phyloP scores from a whole-genome alignment of 1,140 invertebrate species.

The Proales similis region DNA sequence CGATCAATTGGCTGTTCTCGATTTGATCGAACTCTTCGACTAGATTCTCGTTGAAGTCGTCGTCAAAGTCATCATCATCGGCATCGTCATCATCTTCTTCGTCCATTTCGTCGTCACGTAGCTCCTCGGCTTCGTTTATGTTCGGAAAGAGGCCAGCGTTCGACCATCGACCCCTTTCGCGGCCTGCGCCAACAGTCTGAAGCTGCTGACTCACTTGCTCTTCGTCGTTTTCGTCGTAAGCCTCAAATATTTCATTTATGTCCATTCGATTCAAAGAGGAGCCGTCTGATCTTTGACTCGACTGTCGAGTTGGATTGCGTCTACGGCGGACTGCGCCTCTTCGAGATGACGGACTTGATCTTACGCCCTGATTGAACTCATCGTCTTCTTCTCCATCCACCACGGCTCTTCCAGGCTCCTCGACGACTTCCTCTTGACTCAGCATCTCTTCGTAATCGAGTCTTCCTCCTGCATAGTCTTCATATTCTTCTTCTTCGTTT shows the following conservation, averaged over 20 bases:
- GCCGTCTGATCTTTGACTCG: background rate
- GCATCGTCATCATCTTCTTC: constrained; percentile 8
- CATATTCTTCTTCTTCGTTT: constrained; percentile 2
- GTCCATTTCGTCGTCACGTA: constrained; percentile 11
- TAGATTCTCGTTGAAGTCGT: constrained; percentile 31
- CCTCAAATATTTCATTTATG: constrained; percentile 28
- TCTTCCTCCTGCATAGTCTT: background rate
- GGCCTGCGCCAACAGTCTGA: too few relatives aligned
- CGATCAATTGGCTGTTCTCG: too few relatives aligned
- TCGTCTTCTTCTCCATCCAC: background rate
- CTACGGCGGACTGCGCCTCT: too few relatives aligned
- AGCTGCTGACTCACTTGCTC: too few relatives aligned
- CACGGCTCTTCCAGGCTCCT: background rate
- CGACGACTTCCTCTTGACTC: background rate
- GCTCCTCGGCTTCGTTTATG: too few relatives aligned
- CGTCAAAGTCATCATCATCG: constrained; percentile 25
- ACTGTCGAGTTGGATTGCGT: too few relatives aligned
- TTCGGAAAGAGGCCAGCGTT: too few relatives aligned
- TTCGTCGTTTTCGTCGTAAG: too few relatives aligned
- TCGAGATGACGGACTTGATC: too few relatives aligned
- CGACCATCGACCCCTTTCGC: too few relatives aligned
- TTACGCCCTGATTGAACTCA: too few relatives aligned
- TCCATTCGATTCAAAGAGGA: constrained; percentile 9
- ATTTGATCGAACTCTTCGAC: background rate
- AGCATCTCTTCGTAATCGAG: background rate